These are phyloP conservation scores for Diadegma fenestrale DNA, from an alignment of 2,888 invertebrate species.

Conservation along the genomic window DNA sequence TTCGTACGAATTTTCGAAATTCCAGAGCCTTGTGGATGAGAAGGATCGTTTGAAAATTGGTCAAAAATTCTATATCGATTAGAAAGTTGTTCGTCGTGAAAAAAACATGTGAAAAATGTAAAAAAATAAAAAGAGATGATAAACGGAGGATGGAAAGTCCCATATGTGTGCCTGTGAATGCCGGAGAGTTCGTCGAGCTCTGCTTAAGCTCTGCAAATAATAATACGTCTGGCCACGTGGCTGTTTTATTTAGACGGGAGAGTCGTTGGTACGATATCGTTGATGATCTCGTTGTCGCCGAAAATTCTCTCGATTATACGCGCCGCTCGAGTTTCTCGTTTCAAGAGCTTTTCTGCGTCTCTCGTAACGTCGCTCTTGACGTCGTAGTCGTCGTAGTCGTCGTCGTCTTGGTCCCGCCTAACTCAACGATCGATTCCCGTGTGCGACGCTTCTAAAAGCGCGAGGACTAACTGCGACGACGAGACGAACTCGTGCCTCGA, in stretches of 20 bases:
- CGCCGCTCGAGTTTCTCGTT: constrained; percentile 77
- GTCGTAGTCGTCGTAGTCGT: constrained; percentile 32
- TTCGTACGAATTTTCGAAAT: background rate
- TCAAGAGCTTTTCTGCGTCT: constrained; percentile 58
- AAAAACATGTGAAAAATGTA: background rate
- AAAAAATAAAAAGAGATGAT: background rate
- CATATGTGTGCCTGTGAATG: constrained; percentile 5
- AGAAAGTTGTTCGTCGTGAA: background rate
- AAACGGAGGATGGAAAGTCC: background rate
- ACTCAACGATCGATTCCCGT: constrained; percentile 63
- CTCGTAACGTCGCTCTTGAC: constrained; percentile 75
- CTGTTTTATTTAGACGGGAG: constrained; percentile 33
- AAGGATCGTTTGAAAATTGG: background rate
- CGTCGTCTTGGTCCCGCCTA: constrained; percentile 56
- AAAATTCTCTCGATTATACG: constrained; percentile 70
- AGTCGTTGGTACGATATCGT: constrained; percentile 21
- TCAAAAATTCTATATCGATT: background rate
- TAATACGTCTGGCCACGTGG: constrained; percentile 53
- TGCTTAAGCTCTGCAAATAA: constrained; percentile 48
- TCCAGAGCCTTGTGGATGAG: background rate
- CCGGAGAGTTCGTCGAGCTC: constrained; percentile 52
- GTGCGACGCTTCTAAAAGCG: constrained; percentile 53
- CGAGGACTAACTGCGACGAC: constrained; percentile 32
- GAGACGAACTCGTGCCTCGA: constrained; percentile 2
- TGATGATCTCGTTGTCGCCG: constrained; percentile 76